Evolutionary conservation across 2,113 vertebrate species (phyloP), one percentile per base, ranked within the genome.

Genomic region (Corydoras sp.): DNA sequence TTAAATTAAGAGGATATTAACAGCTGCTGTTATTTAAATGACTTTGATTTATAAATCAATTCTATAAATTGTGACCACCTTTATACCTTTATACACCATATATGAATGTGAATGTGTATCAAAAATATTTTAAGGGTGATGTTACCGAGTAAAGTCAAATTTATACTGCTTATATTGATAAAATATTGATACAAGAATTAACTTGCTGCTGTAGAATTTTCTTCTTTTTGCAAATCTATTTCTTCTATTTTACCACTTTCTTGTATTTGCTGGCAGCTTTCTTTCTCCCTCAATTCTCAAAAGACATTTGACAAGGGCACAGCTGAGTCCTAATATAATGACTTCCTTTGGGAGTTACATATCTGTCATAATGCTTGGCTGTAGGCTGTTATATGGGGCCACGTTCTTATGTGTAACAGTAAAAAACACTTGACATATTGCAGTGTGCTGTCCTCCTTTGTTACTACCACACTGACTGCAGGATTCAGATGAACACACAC

Each of bases 321-420:
- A 50, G 78, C 81, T 86, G 81, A 83, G 87, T 81, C 80, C 78
- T 59, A 59, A 82, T 80, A 73, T 90, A 90, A 90, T 88, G 88
- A 90, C 85, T 81, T 84, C 88, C 88, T 85, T 74, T 4, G 88
- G 85, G 88, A 88, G 79, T 79, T 71, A 71, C 62, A 80, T 77
- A 77, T 76, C 72, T 58, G 78, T 85, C 84, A 79, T 81, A 74
- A 71, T 76, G 78, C 66, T 68, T 62, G 31, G 68, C 79, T 81
- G 81, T 77, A 79, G 56, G 70, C 78, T 81, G 77, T 80, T 68
- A 72, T 80, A 70, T 9, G 64, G 60, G 54, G 63, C 50, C 78
- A 72, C 81, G 9, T 76, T 76, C 82, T 85, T 73, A 64, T 78
- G 84, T 73, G 81, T 77, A 81, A 81, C 70, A 81, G 79, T 76